Base-by-base conservation (phyloP, 2,797 vertebrate genomes). In the Xiphorhynchus erythropygius region DNA sequence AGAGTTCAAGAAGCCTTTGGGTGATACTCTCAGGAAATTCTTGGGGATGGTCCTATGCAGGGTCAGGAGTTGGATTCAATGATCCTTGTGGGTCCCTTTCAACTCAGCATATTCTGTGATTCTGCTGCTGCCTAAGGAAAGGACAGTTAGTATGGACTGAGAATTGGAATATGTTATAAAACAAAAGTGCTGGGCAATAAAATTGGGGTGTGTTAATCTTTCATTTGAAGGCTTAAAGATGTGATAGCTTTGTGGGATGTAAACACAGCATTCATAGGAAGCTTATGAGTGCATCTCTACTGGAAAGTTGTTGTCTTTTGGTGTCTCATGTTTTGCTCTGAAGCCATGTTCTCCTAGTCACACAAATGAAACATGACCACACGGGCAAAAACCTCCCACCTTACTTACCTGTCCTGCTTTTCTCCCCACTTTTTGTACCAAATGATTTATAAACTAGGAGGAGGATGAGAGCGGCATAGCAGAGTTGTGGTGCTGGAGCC, bases 381-480 rank as follows among this genome's bases (percentile, higher is more conserved):
- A 23, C 52, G 59, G 8, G 22, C n/a, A 47, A 46, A 47, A 25
- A 7, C 5, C 5, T 4, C 7, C 11, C 3, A 3, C 0, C 0
- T 37, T 41, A 55, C 25, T 84, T 42, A 62, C 4, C 27, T 53
- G 11, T 13, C 39, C 5, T 14, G 28, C 33, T 73, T 89, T 85
- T 41, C 32, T 83, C 52, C 16, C 2, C 21, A 14, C n/a, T 52
- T 63, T 88, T 60, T 65, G 19, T 35, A 62, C 25, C 8, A 47
- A 19, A 4, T 35, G 23, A 8, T 86, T 85, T 46, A 11, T 42
- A 77, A 77, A 52, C 3, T 6, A 63, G 27, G 47, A 65, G 11
- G 5, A 5, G 15, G 4, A 47, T 28, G 49, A 75, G 25, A 87
- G 25, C 62, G 71, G 28, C 22, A 37, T 8, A 71, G 41, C 32